Base-by-base conservation (phyloP, 2,888 invertebrate genomes). In the Eupithecia insigniata region DNA sequence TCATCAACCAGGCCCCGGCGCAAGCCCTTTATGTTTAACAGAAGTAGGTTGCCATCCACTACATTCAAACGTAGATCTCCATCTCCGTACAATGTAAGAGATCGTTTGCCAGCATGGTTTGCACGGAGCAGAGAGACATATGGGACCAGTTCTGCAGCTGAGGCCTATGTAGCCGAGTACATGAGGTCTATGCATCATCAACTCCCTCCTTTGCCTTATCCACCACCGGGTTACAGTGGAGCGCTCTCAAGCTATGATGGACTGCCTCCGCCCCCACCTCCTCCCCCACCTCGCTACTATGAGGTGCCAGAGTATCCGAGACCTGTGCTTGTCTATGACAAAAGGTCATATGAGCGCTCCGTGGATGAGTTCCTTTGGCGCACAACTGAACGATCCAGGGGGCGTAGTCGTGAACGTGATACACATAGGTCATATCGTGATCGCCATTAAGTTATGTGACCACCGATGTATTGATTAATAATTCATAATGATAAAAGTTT, bases 171-270 rank as follows among this genome's bases (percentile, higher is more conserved):
- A 36, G 97, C 97, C 18, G 98, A 98, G 86, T 98, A 98, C 84
- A 97, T 98, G 97, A 95, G 97, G 43, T 97, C 97, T 36, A 97
- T 97, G 97, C 97, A 97, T 84, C 97, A 97, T 82, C 97, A 97
- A 84, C 89, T 97, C 82, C 97, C 98, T 66, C 98, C 98, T 55
- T 92, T 98, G 86, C 97, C 98, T 32, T 98, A 97, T 89, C 96
- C 97, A 32, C 89, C 95, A 80, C 92, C 94, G 39, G 93, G 94
- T 58, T 95, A 95, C 80, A 91, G 94, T 80, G 92, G 88, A 26
- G 90, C 94, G 28, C 81, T 92, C 39, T 87, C 95, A 2, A 85
- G 92, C n/a, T 96, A 96, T 81, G 96, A 96, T 73, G 95, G 95
- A 16, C 84, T 96, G 80, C 96, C 96, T 78, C 94, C 96, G 16